Conservation (phyloP, 2,113 vertebrate genomes). For the Eulemur rufifrons region DNA sequence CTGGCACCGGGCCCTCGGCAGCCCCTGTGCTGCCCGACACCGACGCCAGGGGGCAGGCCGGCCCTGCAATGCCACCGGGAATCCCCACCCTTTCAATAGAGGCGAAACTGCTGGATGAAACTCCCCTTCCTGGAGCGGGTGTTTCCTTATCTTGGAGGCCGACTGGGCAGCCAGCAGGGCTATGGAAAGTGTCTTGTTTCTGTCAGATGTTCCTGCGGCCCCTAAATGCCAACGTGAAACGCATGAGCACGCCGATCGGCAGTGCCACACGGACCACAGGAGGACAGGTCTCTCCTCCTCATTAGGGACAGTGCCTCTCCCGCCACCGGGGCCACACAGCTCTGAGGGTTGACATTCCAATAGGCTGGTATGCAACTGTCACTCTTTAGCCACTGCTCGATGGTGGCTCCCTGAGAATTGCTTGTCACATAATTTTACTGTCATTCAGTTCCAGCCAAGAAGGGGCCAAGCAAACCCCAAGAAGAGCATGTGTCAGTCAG, state of each 20-base stretch:
- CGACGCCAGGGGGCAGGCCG: neutral
- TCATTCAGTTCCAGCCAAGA: neutral
- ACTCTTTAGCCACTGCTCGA: neutral
- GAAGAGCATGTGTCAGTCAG: neutral
- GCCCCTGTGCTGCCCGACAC: neutral
- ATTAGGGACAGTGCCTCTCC: neutral
- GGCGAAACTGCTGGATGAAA: neutral
- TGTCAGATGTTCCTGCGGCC: neutral
- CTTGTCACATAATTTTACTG: neutral
- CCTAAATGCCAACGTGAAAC: neutral
- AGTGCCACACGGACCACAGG: neutral
- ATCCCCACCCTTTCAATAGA: neutral
- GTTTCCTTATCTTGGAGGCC: neutral
- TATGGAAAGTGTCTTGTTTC: neutral
- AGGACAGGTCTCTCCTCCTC: neutral
- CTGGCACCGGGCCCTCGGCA: neutral
- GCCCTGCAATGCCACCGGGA: neutral
- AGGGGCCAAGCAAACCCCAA: neutral
- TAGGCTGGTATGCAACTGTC: accelerated
- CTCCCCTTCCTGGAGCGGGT: neutral
- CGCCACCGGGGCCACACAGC: neutral
- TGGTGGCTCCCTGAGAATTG: neutral
- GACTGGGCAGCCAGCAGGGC: neutral
- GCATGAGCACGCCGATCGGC: neutral
- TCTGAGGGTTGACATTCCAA: neutral